Evolutionary conservation across 1,140 invertebrate genomes (phyloP).

Genomic region (Pectinophora gossypiella): DNA sequence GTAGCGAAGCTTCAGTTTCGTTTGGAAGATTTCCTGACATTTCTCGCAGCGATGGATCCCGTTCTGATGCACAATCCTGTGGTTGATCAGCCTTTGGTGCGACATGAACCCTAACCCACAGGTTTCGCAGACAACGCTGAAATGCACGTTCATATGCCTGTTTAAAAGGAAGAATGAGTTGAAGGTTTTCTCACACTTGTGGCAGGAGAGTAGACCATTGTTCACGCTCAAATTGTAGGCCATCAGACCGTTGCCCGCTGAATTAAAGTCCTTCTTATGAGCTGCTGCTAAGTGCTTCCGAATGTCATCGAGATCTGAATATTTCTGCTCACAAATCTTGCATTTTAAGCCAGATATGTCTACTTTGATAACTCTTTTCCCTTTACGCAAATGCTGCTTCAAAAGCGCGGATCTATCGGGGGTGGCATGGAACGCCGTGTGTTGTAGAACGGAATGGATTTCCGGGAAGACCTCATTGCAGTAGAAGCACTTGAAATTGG

Average conservation of each 20-base stretch:
- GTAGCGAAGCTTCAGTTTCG: constrained; percentile 56
- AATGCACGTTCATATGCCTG: constrained; percentile 64
- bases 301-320: constrained; percentile 52
- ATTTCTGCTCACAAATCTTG: constrained; percentile 51
- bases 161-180: constrained; percentile 63
- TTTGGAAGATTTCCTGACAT: constrained; percentile 54
- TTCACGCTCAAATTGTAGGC: constrained; percentile 49
- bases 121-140: constrained; percentile 61
- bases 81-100: constrained; percentile 57
- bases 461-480: constrained; percentile 60
- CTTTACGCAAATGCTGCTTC: constrained; percentile 57
- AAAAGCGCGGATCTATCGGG: constrained; percentile 44
- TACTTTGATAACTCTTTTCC: constrained; percentile 63
- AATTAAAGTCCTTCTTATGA: constrained; percentile 59
- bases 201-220: constrained; percentile 51
- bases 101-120: constrained; percentile 69
- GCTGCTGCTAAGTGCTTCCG: constrained; percentile 38
- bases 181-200: constrained; percentile 53
- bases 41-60: constrained; percentile 52
- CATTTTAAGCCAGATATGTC: constrained; percentile 59
- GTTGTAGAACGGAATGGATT: constrained; percentile 49
- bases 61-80: constrained; percentile 55
- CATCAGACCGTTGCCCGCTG: constrained; percentile 58
- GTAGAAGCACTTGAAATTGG: constrained; percentile 68
- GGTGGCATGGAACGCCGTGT: constrained; percentile 36